Evolutionary conservation across 2,797 vertebrate species (phyloP).

Genomic region (Microchirus variegatus): DNA sequence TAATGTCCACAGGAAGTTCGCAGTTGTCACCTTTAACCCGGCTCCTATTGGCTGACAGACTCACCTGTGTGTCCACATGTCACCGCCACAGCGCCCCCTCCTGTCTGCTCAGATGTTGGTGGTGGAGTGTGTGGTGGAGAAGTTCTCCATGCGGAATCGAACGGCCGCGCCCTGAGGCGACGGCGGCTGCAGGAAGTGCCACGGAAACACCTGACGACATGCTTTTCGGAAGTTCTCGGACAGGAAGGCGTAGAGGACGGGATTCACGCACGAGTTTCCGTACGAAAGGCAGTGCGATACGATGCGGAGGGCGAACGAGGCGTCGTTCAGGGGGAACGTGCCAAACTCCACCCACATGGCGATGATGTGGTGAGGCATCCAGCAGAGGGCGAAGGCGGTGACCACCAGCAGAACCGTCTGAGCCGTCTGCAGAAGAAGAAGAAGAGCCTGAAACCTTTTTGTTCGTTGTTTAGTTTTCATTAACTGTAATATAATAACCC

Average conservation of each 20-base stretch:
- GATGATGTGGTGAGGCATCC: constrained; percentile 88
- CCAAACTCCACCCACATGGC: constrained; percentile 88
- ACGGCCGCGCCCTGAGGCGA: constrained; percentile 62
- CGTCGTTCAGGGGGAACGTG: constrained; percentile 81
- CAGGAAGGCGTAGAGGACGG: constrained; percentile 87
- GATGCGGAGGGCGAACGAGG: constrained; percentile 85
- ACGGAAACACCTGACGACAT: constrained; percentile 80
- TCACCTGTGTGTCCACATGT: not conserved
- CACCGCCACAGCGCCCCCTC: not conserved
- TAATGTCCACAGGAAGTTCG: too few relatives aligned
- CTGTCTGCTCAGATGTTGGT: constrained; percentile 65
- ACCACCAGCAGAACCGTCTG: constrained; percentile 86
- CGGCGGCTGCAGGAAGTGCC: constrained; percentile 51
- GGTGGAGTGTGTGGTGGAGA: constrained; percentile 83
- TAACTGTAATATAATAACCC: too few relatives aligned
- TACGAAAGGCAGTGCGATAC: constrained; percentile 86
- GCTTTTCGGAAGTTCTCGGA: constrained; percentile 87
- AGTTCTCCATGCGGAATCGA: constrained; percentile 82
- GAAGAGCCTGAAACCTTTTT: too few relatives aligned
- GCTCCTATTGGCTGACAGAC: too few relatives aligned
- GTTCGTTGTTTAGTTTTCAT: too few relatives aligned
- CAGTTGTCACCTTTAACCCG: too few relatives aligned
- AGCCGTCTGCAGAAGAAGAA: constrained; percentile 73
- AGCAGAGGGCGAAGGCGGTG: constrained; percentile 82
- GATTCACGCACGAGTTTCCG: constrained; percentile 87